Percentiles rank a stretch among this genome's conserved stretches.
Conservation (phyloP, 1,140 invertebrate genomes). For the Drosophila biarmipes region DNA sequence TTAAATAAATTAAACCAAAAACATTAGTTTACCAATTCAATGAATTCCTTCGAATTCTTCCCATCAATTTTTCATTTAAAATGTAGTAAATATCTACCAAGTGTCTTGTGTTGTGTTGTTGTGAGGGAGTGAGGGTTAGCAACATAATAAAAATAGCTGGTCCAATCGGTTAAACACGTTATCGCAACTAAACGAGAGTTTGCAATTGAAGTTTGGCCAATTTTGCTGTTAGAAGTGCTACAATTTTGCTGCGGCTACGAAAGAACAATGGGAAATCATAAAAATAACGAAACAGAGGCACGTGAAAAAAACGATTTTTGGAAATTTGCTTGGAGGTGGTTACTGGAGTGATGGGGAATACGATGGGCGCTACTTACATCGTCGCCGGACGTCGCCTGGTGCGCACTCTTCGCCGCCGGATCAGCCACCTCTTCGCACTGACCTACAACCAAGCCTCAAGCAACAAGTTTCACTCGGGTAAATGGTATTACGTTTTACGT, state of each 20-base stretch:
- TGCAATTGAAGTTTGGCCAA: constrained; percentile 25
- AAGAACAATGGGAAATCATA: constrained; percentile 24
- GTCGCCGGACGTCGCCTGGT: constrained; percentile 74
- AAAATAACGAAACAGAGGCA: constrained; percentile 28
- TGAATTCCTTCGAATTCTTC: neutral
- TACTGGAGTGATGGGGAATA: constrained; percentile 51
- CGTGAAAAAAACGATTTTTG: constrained; percentile 25
- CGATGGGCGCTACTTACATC: constrained; percentile 75
- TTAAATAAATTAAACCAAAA: no score
- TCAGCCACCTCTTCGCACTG: constrained; percentile 78
- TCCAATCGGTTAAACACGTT: constrained; percentile 59
- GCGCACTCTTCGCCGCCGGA: constrained; percentile 67
- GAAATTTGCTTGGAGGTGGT: constrained; percentile 40
- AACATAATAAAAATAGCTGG: constrained; percentile 61
- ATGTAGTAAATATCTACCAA: neutral
- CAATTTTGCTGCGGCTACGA: constrained; percentile 32
- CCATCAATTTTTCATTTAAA: neutral
- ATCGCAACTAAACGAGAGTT: constrained; percentile 41
- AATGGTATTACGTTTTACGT: constrained; percentile 32
- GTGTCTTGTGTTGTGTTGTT: constrained; percentile 15
- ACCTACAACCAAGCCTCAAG: constrained; percentile 69
- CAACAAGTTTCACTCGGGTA: constrained; percentile 57
- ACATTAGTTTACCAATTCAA: no score
- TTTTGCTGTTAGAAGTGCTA: constrained; percentile 48
- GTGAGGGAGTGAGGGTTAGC: constrained; percentile 45